Conservation (phyloP, 2,797 vertebrate species). For the Acipenser transmontanus region DNA sequence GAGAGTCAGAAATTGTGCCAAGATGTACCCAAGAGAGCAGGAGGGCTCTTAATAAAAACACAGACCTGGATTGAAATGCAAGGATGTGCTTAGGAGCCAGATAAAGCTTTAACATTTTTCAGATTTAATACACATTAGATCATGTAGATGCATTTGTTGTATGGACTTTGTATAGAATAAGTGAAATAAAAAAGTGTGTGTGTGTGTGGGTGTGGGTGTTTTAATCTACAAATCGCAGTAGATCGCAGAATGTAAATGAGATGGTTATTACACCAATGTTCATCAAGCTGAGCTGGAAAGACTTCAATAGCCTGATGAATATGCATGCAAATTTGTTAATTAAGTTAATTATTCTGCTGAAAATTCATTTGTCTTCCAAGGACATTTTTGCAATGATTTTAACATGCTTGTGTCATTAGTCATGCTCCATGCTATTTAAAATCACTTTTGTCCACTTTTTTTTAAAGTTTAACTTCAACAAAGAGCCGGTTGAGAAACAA, state of each 20-base stretch:
- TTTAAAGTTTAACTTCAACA: constrained; percentile 37
- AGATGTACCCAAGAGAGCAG: constrained; percentile 91
- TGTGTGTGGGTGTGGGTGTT: constrained; percentile 18
- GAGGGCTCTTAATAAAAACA: constrained; percentile 12
- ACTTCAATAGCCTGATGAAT: constrained; percentile 99
- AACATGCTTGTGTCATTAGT: constrained; percentile 98
- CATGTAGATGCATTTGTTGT: neutral
- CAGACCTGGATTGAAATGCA: constrained; percentile 6
- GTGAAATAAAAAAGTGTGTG: constrained; percentile 64
- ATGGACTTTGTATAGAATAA: constrained; percentile 39
- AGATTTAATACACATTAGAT: neutral
- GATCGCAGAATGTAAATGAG: constrained; percentile 99
- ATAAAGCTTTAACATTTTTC: neutral
- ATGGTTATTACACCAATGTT: constrained; percentile 99
- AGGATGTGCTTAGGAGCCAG: neutral
- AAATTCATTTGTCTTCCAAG: constrained; percentile 99
- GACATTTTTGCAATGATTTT: constrained; percentile 99
- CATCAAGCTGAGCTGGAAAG: constrained; percentile 99
- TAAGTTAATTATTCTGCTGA: constrained; percentile 99
- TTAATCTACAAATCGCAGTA: constrained; percentile 78
- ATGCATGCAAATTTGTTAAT: constrained; percentile 99
- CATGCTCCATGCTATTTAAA: constrained; percentile 92
- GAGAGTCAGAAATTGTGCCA: constrained; percentile 91
- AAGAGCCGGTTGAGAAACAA: neutral
- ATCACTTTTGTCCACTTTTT: constrained; percentile 88